A percentile compares a stretch with the other conserved stretches of the same genome.
phyloP scores from a whole-genome alignment of 2,797 vertebrate species.

The Momotus momota region DNA sequence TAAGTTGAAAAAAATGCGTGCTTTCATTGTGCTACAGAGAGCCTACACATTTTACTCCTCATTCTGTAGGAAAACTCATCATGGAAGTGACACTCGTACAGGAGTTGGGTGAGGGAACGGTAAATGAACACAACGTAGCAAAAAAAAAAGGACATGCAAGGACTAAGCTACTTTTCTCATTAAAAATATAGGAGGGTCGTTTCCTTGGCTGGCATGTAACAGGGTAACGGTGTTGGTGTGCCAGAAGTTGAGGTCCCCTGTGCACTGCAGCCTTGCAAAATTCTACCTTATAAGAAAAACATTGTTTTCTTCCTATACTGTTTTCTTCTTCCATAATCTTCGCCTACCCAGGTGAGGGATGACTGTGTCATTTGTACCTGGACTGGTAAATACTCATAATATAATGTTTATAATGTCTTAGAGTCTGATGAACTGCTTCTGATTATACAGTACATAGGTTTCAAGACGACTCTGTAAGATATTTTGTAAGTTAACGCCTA shows the following conservation, averaged over 20 bases:
- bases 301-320: rapidly evolving
- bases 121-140: slow-evolving; percentile 45
- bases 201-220: background rate
- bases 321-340: background rate
- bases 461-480: background rate
- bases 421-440: background rate
- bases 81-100: slow-evolving; percentile 78
- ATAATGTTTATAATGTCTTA: background rate
- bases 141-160: background rate
- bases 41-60: slow-evolving; percentile 78
- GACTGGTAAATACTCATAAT: background rate
- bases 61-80: slow-evolving; percentile 73
- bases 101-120: slow-evolving; percentile 60
- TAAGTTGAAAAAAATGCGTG: slow-evolving; percentile 79
- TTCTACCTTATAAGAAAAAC: background rate
- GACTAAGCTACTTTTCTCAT: slow-evolving; percentile 10
- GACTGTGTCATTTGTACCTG: background rate
- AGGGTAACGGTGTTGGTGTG: background rate
- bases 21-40: slow-evolving; percentile 78
- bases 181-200: background rate
- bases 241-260: background rate
- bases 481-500: background rate
- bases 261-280: background rate
- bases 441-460: background rate
- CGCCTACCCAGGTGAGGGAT: background rate